Percentiles rank a stretch among this genome's conserved stretches.
Conservation (phyloP, 2,888 invertebrate genomes). For the Lydus trimaculatus region DNA sequence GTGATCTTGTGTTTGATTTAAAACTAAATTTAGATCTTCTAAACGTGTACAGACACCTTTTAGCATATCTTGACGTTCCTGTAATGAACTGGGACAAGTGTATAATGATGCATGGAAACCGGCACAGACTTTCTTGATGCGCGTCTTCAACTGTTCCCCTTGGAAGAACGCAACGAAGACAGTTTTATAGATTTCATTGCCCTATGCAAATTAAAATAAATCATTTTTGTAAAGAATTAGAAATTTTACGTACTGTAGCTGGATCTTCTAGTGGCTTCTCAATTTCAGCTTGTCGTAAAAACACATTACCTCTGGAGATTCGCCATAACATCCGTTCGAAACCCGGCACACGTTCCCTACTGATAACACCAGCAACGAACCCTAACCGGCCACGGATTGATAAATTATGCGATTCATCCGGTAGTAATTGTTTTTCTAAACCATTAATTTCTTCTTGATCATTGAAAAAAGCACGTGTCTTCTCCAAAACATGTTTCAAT, state of each 20-base stretch:
- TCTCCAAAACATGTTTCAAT: constrained; percentile 88
- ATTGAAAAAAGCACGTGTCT: constrained; percentile 89
- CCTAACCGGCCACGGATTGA: constrained; percentile 62
- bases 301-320: constrained; percentile 91
- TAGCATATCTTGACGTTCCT: constrained; percentile 88
- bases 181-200: constrained; percentile 86
- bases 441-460: constrained; percentile 79
- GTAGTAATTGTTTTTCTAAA: constrained; percentile 65
- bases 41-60: constrained; percentile 88
- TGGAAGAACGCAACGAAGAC: constrained; percentile 91
- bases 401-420: constrained; percentile 59
- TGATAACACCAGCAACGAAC: constrained; percentile 93
- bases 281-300: constrained; percentile 85
- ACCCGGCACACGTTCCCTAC: constrained; percentile 84
- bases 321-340: constrained; percentile 95
- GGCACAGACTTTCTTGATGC: constrained; percentile 92
- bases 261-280: constrained; percentile 85
- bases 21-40: constrained; percentile 85
- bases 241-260: constrained; percentile 69
- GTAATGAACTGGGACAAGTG: constrained; percentile 87
- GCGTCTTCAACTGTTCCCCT: constrained; percentile 89
- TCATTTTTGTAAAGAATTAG: neutral
- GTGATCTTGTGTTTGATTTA: constrained; percentile 89
- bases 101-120: constrained; percentile 93
- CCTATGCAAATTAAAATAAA: constrained; percentile 63